phyloP scores from a whole-genome alignment of 1,140 invertebrate genomes.

The Trichogramma pretiosum region DNA sequence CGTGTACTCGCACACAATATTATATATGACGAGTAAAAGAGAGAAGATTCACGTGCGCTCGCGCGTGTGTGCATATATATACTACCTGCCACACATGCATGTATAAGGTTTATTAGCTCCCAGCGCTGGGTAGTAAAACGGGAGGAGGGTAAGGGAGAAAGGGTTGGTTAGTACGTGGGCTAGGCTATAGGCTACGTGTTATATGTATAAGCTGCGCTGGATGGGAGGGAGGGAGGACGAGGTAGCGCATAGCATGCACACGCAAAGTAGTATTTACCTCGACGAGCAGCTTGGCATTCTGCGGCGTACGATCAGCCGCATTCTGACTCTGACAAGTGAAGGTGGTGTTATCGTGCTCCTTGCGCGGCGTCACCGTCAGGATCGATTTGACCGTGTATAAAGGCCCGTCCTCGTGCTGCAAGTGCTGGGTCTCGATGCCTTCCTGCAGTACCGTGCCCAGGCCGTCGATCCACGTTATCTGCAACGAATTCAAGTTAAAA shows the following conservation, averaged over 20 bases:
- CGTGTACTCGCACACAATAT: no score
- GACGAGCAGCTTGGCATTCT: slow-evolving; percentile 67
- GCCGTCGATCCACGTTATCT: slow-evolving; percentile 90
- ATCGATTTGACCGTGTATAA: slow-evolving; percentile 75
- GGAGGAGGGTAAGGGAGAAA: no score
- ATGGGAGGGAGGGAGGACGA: background rate
- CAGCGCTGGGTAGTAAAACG: no score
- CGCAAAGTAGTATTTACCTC: slow-evolving; percentile 50
- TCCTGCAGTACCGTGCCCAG: slow-evolving; percentile 69
- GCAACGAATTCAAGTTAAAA: slow-evolving; percentile 27
- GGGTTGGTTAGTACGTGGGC: no score
- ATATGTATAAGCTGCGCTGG: no score
- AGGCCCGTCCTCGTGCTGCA: slow-evolving; percentile 67
- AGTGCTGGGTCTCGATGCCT: slow-evolving; percentile 63
- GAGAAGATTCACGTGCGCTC: no score
- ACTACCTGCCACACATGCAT: no score
- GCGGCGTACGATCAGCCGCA: slow-evolving; percentile 69
- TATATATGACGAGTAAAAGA: no score
- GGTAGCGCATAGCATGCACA: background rate
- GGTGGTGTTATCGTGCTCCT: slow-evolving; percentile 80
- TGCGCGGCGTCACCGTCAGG: slow-evolving; percentile 73
- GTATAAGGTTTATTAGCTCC: no score
- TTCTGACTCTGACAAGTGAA: slow-evolving; percentile 88
- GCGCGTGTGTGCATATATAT: no score
- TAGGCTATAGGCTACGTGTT: no score